A percentile compares a stretch with the other conserved stretches of the same genome.
These are phyloP conservation scores for Epinephelus lanceolatus DNA, from an alignment of 2,113 vertebrate genomes.

Conservation along the genomic window DNA sequence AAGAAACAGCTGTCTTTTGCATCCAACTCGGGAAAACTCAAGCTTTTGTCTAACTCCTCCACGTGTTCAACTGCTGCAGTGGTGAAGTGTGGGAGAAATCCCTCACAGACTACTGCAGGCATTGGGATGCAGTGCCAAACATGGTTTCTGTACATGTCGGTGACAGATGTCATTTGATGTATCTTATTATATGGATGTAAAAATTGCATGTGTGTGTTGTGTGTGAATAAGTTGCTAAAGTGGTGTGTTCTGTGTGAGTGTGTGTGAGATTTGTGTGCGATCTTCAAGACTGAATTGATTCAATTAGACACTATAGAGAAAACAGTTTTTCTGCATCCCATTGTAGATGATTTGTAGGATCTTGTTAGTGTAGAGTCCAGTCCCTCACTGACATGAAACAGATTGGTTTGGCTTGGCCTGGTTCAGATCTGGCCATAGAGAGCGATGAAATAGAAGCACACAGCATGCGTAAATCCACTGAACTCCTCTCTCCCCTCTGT, in stretches of 20 bases:
- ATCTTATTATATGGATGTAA: neutral
- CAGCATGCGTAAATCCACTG: conserved; percentile 20
- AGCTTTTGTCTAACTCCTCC: conserved; percentile 44
- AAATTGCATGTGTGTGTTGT: neutral
- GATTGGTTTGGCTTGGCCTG: conserved; percentile 26
- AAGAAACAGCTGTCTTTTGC: conserved; percentile 11
- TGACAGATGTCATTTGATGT: neutral
- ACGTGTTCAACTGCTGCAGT: conserved; percentile 49
- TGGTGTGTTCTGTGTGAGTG: neutral
- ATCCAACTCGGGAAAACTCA: conserved; percentile 21
- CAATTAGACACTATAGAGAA: neutral
- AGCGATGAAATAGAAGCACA: conserved; percentile 45
- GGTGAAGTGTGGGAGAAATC: conserved; percentile 28
- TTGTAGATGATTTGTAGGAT: conserved; percentile 16
- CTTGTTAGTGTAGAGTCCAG: conserved; percentile 42
- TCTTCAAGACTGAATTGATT: conserved; percentile 15
- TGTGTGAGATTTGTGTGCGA: neutral
- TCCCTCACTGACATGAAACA: conserved; percentile 48
- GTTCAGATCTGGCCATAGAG: conserved; percentile 43
- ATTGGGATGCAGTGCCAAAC: neutral
- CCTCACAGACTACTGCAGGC: conserved; percentile 16
- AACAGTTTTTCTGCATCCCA: conserved; percentile 23
- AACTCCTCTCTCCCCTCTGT: conserved; percentile 32
- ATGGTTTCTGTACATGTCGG: neutral
- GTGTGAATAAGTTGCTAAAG: conserved; percentile 21